A percentile compares a stretch with the other conserved stretches of the same genome.
These are phyloP conservation scores for Hyperopisus bebe DNA, from an alignment of 2,113 vertebrate species.

Conservation along the genomic window DNA sequence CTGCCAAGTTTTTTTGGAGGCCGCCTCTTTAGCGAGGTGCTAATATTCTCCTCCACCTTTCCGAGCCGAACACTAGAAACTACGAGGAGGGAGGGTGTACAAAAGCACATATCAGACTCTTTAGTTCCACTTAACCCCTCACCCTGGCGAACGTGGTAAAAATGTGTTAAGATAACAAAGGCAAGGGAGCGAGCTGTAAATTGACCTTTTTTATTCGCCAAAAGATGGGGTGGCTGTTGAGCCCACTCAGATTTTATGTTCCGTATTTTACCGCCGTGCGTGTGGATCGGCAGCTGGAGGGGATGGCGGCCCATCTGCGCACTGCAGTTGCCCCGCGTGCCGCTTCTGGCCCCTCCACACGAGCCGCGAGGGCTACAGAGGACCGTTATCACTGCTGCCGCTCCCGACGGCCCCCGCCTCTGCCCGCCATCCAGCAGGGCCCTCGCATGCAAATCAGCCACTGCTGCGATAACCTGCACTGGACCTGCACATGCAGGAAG, in stretches of 20 bases:
- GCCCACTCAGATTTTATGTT: conserved; percentile 2
- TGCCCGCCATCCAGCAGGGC: background rate
- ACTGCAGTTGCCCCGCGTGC: no score
- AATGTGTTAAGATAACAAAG: background rate
- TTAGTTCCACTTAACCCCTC: background rate
- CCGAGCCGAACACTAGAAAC: background rate
- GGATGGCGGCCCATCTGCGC: background rate
- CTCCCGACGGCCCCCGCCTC: background rate
- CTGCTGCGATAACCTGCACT: background rate
- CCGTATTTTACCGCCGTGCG: background rate
- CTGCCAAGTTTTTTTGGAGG: background rate
- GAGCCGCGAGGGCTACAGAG: background rate
- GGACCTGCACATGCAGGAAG: background rate
- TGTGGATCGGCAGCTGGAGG: background rate
- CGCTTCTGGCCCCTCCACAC: background rate
- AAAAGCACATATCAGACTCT: background rate
- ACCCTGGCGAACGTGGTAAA: background rate
- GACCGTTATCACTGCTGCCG: background rate
- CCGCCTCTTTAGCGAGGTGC: background rate
- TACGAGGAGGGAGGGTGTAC: background rate
- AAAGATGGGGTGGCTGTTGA: background rate
- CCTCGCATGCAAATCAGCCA: background rate
- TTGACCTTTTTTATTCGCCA: conserved; percentile 6
- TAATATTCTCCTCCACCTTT: background rate
- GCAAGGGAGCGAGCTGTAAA: background rate